Evolutionary conservation across 2,113 vertebrate species (phyloP).

Genomic region (Sebastes fasciatus): DNA sequence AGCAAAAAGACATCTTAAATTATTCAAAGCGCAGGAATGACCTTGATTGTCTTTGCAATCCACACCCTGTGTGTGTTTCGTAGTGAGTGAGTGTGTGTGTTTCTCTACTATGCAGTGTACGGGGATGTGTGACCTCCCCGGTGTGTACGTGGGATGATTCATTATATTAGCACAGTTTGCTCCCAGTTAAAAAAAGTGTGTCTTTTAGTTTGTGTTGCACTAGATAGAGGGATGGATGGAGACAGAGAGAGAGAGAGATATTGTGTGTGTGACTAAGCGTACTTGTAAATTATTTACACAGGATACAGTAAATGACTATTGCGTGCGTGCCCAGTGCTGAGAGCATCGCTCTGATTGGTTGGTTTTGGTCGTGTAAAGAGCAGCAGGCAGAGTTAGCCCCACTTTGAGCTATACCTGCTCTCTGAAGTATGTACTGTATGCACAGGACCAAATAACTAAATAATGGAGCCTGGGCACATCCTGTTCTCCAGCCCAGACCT

Average conservation of each 20-base stretch:
- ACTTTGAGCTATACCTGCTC: constrained; percentile 61
- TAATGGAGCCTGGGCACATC: constrained; percentile 75
- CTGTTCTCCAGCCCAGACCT: constrained; percentile 67
- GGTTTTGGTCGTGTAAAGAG: constrained; percentile 37
- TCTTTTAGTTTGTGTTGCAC: constrained; percentile 46
- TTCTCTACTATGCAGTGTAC: not conserved
- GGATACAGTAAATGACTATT: constrained; percentile 77
- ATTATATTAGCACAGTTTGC: constrained; percentile 66
- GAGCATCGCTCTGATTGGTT: constrained; percentile 62
- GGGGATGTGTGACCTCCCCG: constrained; percentile 53
- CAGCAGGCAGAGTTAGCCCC: constrained; percentile 45
- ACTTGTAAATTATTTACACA: constrained; percentile 82
- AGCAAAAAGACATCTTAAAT: constrained; percentile 66
- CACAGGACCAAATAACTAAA: constrained; percentile 68
- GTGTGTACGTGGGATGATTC: constrained; percentile 59
- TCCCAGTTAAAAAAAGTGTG: constrained; percentile 17
- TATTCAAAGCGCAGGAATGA: constrained; percentile 69
- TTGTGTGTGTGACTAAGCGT: constrained; percentile 49
- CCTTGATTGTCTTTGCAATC: constrained; percentile 75
- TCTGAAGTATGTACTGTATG: constrained; percentile 62
- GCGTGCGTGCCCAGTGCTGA: constrained; percentile 45
- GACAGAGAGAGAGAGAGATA: not conserved
- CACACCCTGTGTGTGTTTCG: constrained; percentile 50
- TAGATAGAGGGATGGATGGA: constrained; percentile 3
- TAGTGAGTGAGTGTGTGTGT: constrained; percentile 18